Conservation (phyloP, 1,140 invertebrate species). For the Brachionus rotundiformis region DNA sequence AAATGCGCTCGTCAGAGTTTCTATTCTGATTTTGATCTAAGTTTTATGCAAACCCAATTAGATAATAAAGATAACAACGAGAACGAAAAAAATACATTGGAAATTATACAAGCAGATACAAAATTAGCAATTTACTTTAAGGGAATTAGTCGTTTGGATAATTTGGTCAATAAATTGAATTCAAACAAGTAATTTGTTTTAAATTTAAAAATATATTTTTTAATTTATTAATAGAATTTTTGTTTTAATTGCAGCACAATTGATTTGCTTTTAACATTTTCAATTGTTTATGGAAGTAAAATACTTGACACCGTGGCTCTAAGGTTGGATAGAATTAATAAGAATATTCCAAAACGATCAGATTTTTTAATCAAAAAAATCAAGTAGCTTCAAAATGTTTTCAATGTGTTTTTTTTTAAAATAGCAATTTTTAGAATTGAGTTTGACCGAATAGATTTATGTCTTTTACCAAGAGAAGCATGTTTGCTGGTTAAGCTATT, state of each 20-base stretch:
- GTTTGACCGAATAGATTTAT: constrained; percentile 26
- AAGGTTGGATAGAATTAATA: constrained; percentile 7
- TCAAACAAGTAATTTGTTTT: background rate
- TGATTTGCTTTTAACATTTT: constrained; percentile 32
- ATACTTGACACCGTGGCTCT: background rate
- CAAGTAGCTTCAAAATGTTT: background rate
- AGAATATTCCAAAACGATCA: background rate
- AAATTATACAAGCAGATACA: constrained; percentile 41
- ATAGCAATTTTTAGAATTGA: background rate
- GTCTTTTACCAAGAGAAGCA: constrained; percentile 31
- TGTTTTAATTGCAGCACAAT: background rate
- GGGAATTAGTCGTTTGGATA: background rate
- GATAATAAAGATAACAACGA: background rate
- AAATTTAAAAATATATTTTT: background rate
- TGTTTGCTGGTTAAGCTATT: constrained; percentile 14
- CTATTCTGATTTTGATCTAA: background rate
- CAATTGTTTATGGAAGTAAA: background rate
- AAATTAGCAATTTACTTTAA: constrained; percentile 17
- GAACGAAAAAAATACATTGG: background rate
- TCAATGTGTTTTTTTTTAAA: background rate
- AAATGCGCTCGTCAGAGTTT: constrained; percentile 11
- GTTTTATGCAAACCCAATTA: background rate
- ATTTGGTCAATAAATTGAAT: background rate
- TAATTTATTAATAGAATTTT: background rate
- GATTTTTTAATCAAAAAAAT: background rate